Conservation (phyloP, 2,797 vertebrate genomes). For the Lagorchestes hirsutus region DNA sequence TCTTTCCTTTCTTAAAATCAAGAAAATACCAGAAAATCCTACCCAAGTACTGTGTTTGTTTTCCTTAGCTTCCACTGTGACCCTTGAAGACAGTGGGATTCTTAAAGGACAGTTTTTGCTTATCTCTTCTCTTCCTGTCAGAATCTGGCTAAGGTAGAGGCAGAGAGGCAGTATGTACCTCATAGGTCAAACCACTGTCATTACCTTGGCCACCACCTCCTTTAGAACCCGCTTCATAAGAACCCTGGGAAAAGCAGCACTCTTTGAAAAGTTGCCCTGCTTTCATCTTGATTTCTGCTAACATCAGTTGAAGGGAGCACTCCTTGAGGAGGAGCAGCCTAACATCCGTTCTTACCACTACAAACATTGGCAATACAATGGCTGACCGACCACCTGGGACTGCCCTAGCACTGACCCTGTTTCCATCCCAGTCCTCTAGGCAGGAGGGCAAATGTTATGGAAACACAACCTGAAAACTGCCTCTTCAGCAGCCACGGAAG, state of each 20-base stretch:
- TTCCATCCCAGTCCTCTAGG: background rate
- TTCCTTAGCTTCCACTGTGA: background rate
- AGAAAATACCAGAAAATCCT: background rate
- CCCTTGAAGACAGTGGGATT: background rate
- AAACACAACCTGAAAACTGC: background rate
- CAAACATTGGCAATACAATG: background rate
- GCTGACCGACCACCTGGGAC: background rate
- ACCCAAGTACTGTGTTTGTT: background rate
- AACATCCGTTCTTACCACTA: background rate
- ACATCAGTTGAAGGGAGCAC: background rate
- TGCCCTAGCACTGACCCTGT: background rate
- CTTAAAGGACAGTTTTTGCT: background rate
- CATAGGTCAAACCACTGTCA: rapidly evolving
- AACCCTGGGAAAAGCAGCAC: background rate
- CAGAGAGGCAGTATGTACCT: background rate
- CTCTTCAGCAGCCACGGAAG: background rate
- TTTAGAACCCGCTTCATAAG: background rate
- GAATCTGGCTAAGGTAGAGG: background rate
- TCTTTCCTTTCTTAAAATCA: background rate
- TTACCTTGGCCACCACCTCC: background rate
- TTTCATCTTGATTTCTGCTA: background rate
- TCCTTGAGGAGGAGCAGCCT: background rate
- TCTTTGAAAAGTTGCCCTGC: background rate
- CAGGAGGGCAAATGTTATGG: background rate
- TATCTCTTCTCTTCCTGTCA: background rate